Conservation (phyloP, 1,140 invertebrate genomes). For the Arctopsyche grandis region DNA sequence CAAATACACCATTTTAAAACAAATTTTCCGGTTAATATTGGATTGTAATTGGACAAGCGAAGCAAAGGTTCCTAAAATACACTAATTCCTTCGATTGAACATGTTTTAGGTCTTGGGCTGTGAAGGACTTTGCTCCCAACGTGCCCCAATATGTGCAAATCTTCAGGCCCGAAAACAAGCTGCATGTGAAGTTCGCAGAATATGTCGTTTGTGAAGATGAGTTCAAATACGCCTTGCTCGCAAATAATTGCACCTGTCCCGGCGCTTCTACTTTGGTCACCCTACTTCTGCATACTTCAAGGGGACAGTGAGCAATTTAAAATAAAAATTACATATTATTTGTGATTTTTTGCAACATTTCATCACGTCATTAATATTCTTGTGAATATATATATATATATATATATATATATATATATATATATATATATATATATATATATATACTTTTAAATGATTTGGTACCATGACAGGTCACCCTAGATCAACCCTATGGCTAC, state of each 20-base stretch:
- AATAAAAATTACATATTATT: conserved; percentile 33
- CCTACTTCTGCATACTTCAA: conserved; percentile 92
- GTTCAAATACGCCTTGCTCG: conserved; percentile 96
- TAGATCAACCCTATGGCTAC: too few species aligned
- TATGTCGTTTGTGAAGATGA: conserved; percentile 98
- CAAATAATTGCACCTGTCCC: conserved; percentile 98
- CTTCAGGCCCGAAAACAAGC: conserved; percentile 96
- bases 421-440: background rate
- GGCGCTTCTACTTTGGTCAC: conserved; percentile 97
- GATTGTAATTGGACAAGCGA: too few species aligned
- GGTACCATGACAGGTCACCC: too few species aligned
- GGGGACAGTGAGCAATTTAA: conserved; percentile 86
- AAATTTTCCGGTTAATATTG: too few species aligned
- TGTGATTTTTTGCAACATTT: too few species aligned
- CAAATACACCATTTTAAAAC: too few species aligned
- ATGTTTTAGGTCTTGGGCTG: conserved; percentile 92
- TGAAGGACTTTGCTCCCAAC: conserved; percentile 96
- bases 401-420: background rate
- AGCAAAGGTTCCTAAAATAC: too few species aligned
- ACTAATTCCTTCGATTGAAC: too few species aligned
- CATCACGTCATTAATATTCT: background rate
- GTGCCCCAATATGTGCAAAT: conserved; percentile 98
- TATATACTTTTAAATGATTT: too few species aligned
- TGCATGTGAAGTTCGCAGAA: conserved; percentile 98
- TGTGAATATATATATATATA: background rate